phyloP scores from a whole-genome alignment of 1,140 invertebrate species.

The Hycleus phaleratus region DNA sequence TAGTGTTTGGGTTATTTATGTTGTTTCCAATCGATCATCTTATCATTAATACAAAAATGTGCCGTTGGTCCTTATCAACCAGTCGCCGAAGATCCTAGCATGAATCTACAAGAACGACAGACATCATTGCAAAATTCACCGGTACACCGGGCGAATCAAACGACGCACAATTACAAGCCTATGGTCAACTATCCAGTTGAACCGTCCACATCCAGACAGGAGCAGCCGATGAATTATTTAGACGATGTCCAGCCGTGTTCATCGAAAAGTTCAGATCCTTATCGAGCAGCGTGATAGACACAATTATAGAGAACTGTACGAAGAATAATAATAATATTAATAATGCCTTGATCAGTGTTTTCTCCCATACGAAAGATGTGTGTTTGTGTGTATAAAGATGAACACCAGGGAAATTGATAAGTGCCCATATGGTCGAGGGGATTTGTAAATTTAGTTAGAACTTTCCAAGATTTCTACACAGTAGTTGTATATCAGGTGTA shows the following conservation, averaged over 20 bases:
- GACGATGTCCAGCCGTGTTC: constrained; percentile 41
- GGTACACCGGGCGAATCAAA: constrained; percentile 32
- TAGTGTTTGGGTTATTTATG: constrained; percentile 39
- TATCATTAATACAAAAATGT: constrained; percentile 37
- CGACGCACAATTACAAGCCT: constrained; percentile 39
- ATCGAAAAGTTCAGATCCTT: constrained; percentile 35
- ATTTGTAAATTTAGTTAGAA: background rate
- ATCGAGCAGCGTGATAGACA: constrained; percentile 33
- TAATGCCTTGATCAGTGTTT: background rate
- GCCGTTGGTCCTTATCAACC: constrained; percentile 33
- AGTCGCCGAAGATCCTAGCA: constrained; percentile 38
- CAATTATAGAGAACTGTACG: background rate
- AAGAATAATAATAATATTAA: background rate
- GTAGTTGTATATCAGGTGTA: background rate
- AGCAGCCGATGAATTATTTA: constrained; percentile 29
- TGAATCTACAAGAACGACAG: constrained; percentile 37
- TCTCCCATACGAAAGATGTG: background rate
- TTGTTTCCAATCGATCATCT: constrained; percentile 36
- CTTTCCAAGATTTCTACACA: constrained; percentile 5
- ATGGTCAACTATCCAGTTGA: constrained; percentile 32
- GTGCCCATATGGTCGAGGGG: background rate
- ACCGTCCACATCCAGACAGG: constrained; percentile 34
- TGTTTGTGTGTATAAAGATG: background rate
- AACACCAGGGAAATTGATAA: background rate
- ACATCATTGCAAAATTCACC: constrained; percentile 28